Evolutionary conservation across 2,797 vertebrate genomes (phyloP), one percentile per base, ranked within the genome.

Genomic region (Gymnocypris eckloni): DNA sequence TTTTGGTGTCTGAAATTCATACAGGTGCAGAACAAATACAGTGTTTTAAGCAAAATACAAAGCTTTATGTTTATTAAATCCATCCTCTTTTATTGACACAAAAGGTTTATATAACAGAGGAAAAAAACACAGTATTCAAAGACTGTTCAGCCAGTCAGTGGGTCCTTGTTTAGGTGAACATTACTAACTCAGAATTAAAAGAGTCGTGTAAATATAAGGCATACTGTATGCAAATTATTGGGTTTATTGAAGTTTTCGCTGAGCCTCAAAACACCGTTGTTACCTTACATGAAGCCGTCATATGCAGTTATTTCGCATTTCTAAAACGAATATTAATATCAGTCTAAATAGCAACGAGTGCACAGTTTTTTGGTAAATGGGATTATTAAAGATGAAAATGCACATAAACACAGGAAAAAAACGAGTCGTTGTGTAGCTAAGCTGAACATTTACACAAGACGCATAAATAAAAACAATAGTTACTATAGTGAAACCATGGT

Each of bases 111-210:
- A 89, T 86, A 83, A 92, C 72, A 93, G 59, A 87, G 86, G 59
- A 64, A 86, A 88, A 92, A 91, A 92, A 91, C 92, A 94, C 91
- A 95, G 92, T 92, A 93, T 94, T 92, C 37, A 90, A 69, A 89
- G 86, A 92, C 90, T 91, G 71, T 88, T 91, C 84, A 91, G 6
- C 80, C 86, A 91, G 87, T 91, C 90, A 83, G 22, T 81, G 84
- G 83, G 89, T 86, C 64, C 20, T 77, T 54, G 20, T 90, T 92
- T 86, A 59, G 83, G 85, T 82, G 87, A 87, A 56, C 37, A 67
- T 66, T 85, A 83, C 73, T 79, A 86, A 67, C 75, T 71, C 28
- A 80, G 48, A 54, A 64, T 41, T 25, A 52, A 76, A 80, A 86
- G 82, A 87, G 87, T 84, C 76, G 15, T 66, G 81, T 70, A 78